Evolutionary conservation across 2,888 invertebrate species (phyloP).

Genomic region (Calameuta pallipes): DNA sequence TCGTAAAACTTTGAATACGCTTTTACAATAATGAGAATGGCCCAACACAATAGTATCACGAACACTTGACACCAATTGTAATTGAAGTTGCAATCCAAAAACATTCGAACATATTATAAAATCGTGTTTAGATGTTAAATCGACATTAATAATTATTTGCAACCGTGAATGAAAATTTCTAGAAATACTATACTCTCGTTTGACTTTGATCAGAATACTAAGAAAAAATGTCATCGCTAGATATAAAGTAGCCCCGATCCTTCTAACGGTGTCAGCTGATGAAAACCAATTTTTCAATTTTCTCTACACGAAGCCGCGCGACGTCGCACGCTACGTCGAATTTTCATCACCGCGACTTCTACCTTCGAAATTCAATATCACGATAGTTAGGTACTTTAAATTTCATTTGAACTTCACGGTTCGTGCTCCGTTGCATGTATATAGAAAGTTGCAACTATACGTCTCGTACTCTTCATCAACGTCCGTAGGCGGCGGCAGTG

Average conservation of each 20-base stretch:
- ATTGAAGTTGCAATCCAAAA: not conserved
- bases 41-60: not conserved
- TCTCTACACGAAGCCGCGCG: conserved; percentile 27
- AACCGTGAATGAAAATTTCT: not conserved
- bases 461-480: not conserved
- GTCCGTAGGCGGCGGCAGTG: not conserved
- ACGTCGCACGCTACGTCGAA: conserved; percentile 23
- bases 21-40: not conserved
- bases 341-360: conserved; percentile 37
- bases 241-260: conserved; percentile 23
- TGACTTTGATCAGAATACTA: not conserved
- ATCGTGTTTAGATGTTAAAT: not conserved
- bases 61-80: not conserved
- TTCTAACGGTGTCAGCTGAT: conserved; percentile 22
- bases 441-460: conserved; percentile 18
- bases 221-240: not conserved
- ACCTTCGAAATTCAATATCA: conserved; percentile 47
- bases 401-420: conserved; percentile 47
- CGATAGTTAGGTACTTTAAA: conserved; percentile 44
- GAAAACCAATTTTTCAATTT: conserved; percentile 47
- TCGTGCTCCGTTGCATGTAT: conserved; percentile 38
- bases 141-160: not conserved
- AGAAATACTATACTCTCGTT: not conserved
- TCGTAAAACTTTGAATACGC: not conserved
- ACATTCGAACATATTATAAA: not conserved